Evolutionary conservation across 1,140 invertebrate genomes (phyloP), one percentile per base, ranked within the genome.

Genomic region (Ditylenchus dipsaci): DNA sequence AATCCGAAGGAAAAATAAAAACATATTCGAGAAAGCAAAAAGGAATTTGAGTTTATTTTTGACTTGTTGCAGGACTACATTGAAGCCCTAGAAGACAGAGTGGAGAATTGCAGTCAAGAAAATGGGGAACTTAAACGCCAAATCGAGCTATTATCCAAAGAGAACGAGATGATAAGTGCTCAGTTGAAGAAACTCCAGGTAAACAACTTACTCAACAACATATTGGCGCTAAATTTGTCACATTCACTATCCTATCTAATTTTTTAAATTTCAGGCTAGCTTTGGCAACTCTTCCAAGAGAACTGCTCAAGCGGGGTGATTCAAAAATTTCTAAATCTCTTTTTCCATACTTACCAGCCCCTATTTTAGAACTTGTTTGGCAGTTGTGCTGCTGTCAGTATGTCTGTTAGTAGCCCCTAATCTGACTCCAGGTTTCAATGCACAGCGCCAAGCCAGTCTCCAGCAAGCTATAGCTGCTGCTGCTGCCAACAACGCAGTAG

Each of bases 371-470:
- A 81, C 81, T 11, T 81, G 79, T 62, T 65, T 81, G 8, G 79
- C 79, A 19, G 79, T 81, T 1, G 63, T 81, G 26, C 62, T 81
- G 26, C 75, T 81, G 5, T 81, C 79, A 33, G 77, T 79, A 0
- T 82, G 79, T 59, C 62, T 81, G 19, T 74, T 81, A n/a, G 79
- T 81, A 7, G 63, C 74, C 13, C 79, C 79, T n/a, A 82, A 81
- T 61, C 49, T 79, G 26, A 66, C 70, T 29, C 59, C 59, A 8
- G 29, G 59, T 26, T 38, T 65, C 63, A 19, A n/a, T 21, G 38
- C n/a, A 11, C 26, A 11, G 43, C 42, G 21, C 1, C 42, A 65
- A 65, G 17, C n/a, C 42, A 21, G n/a, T 21, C n/a, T 29, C 1
- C 38, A 59, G 63, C 60, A 21, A 62, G 60, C 21, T 13, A 29